Base-by-base conservation (phyloP, 2,797 vertebrate species). In the Numenius phaeopus region DNA sequence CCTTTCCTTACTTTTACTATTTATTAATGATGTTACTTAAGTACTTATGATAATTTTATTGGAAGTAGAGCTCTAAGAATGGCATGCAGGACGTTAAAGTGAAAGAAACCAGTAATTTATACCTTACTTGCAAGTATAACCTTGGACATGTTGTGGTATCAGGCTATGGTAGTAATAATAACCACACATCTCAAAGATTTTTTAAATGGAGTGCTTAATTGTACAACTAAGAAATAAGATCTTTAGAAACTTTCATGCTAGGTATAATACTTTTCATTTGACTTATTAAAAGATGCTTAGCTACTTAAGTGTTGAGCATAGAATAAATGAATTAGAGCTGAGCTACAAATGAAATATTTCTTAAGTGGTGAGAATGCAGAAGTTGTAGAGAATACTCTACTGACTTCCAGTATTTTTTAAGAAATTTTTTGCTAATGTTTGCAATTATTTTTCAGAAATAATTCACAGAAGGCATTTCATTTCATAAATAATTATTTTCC, bases 1-100 rank as follows among this genome's bases (percentile, higher is more conserved):
- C 11, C 21, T 23, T 54, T 65, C n/a, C 49, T 91, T 84, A 40
- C 24, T 93, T 91, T 87, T 85, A 34, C 8, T 64, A 2, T 83
- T 92, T 93, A 94, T 94, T 91, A 65, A 55, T 77, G 42, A 34
- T 87, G 5, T 86, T 76, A 54, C 26, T 79, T 83, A 83, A 88
- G 52, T 55, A 59, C 11, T 54, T 39, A 5, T 7, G 13, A 26
- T 91, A 81, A 57, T 66, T 83, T 89, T 86, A 76, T 29, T 75
- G 30, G 37, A 77, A 92, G 66, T 14, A 40, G 13, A 62, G 13
- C 10, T 73, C 26, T 76, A 50, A 87, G 40, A 87, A 37, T 65
- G 22, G 10, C 27, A 39, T 15, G 9, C 10, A 79, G 27, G 12
- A 49, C 4, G 3, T 77, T 82, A 77, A 54, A 49, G 10, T 73